phyloP scores from a whole-genome alignment of 2,113 vertebrate genomes.

The Melanotaenia duboulayi region DNA sequence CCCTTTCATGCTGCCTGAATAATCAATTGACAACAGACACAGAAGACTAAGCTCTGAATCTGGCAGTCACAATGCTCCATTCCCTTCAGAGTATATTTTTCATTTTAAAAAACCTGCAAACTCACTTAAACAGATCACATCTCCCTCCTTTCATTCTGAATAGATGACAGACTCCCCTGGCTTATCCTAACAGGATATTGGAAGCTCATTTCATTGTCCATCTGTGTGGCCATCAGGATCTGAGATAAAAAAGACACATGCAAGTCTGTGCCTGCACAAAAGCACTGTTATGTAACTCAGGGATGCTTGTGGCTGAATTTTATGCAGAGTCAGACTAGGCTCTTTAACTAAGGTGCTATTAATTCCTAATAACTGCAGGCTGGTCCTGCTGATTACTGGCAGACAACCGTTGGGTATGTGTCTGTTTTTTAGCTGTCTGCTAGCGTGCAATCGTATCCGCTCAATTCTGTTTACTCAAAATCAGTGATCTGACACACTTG shows the following conservation, averaged over 20 bases:
- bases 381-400: constrained; percentile 37
- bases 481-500: constrained; percentile 5
- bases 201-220: constrained; percentile 40
- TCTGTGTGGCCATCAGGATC: constrained; percentile 42
- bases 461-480: constrained; percentile 43
- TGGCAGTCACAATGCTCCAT: constrained; percentile 6
- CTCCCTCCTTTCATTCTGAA: constrained; percentile 32
- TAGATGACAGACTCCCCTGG: constrained; percentile 50
- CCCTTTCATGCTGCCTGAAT: constrained; percentile 13
- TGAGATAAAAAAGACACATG: constrained; percentile 50
- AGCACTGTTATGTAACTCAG: constrained; percentile 65
- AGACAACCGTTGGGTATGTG: constrained; percentile 25
- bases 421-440: constrained; percentile 34
- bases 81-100: constrained; percentile 35
- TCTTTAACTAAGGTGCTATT: constrained; percentile 38
- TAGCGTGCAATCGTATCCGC: constrained; percentile 24
- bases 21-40: constrained; percentile 9
- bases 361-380: constrained; percentile 41
- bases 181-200: constrained; percentile 52
- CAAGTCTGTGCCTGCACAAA: constrained; percentile 37
- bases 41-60: constrained; percentile 9
- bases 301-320: constrained; percentile 59
- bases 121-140: constrained; percentile 50
- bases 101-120: constrained; percentile 56
- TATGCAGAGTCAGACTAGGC: constrained; percentile 39